Evolutionary conservation across 2,797 vertebrate species (phyloP), one percentile per base, ranked within the genome.

Genomic region (Aplochiton taeniatus): DNA sequence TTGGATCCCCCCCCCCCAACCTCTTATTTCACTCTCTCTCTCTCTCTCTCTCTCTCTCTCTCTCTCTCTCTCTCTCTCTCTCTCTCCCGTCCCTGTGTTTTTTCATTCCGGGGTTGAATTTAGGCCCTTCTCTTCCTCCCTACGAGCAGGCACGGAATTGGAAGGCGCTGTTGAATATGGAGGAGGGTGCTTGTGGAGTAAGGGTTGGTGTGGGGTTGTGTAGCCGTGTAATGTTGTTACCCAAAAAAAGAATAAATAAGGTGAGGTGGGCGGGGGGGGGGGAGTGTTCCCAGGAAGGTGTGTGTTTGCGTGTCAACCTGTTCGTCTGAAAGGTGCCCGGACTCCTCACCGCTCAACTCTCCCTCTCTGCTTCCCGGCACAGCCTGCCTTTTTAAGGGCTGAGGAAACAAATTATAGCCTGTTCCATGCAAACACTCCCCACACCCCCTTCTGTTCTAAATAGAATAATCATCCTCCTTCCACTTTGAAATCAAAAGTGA

Each of bases 381-480:
- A 11, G 51, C 66, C 57, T 31, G 49, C 62, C 14, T 52, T 65
- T 69, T 73, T 65, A 7, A 42, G 70, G 53, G 43, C 64, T 0
- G 41, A 66, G 69, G 77, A 75, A 82, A 85, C 69, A 81, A 52
- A 79, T 19, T 42, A 74, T 61, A 1, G n/a, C 67, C 43, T 66
- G 66, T 45, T 58, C 10, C 72, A 77, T 69, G 65, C 8, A 52
- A 51, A 58, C 60, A 6, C 0, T 12, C 51, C 51, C 52, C n/a
- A n/a, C 31, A 2, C 31, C 31, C 31, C 3, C 31, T 44, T 16
- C 10, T 9, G 14, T n/a, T 31, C 6, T 18, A 13, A n/a, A 66
- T 45, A 50, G 58, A 54, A 65, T 58, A 63, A 70, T 52, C 52
- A 59, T 60, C 63, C 51, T 60, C 63, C 51, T 70, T 70, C 53